A percentile compares a stretch with the other conserved stretches of the same genome.
phyloP scores from a whole-genome alignment of 1,140 invertebrate genomes.

The Caerostris darwini region DNA sequence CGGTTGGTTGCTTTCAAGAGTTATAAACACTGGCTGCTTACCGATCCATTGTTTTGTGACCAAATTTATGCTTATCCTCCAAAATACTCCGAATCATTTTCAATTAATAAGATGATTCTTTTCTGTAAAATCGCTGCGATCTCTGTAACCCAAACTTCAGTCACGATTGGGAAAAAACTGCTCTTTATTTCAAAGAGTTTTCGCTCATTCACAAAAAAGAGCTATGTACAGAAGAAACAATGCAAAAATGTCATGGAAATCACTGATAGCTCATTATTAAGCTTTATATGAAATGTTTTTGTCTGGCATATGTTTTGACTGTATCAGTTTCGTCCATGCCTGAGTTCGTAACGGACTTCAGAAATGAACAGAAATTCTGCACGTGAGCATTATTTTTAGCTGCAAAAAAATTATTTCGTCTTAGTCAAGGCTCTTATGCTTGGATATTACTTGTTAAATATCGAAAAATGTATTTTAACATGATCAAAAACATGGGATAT shows the following conservation, averaged over 20 bases:
- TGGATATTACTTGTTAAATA: too few species aligned
- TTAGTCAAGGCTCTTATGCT: too few species aligned
- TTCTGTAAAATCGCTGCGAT: constrained; percentile 15
- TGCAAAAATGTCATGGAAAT: background rate
- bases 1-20: constrained; percentile 57
- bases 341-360: too few species aligned
- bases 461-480: too few species aligned
- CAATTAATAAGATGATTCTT: constrained; percentile 69
- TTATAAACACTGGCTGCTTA: constrained; percentile 53
- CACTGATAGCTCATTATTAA: background rate
- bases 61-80: constrained; percentile 63
- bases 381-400: too few species aligned
- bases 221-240: background rate
- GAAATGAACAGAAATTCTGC: too few species aligned
- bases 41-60: constrained; percentile 49
- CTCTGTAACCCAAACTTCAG: background rate
- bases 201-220: background rate
- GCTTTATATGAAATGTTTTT: background rate
- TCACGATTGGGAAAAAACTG: background rate
- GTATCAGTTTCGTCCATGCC: too few species aligned
- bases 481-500: too few species aligned
- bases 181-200: background rate
- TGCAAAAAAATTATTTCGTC: too few species aligned
- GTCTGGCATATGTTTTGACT: background rate
- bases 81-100: constrained; percentile 66